Evolutionary conservation across 2,113 vertebrate genomes (phyloP).

Genomic region (Osmerus eperlanus): DNA sequence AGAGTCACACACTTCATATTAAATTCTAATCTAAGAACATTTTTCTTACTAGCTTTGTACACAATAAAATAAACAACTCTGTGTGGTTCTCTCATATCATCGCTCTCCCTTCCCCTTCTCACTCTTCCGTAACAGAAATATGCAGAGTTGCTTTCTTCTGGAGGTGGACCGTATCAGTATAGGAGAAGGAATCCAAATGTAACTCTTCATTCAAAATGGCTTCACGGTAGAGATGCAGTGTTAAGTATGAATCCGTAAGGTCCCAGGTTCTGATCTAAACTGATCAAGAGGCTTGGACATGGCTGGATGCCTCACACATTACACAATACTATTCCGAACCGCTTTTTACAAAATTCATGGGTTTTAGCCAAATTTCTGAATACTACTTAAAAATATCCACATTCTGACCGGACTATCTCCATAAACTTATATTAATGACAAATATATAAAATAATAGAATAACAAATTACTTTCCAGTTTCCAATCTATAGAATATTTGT

Average conservation of each 20-base stretch:
- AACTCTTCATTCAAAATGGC: constrained; percentile 18
- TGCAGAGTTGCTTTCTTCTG: constrained; percentile 16
- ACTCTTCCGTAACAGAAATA: neutral
- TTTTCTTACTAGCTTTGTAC: constrained; percentile 26
- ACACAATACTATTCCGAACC: too few relatives aligned
- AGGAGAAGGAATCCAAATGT: constrained; percentile 21
- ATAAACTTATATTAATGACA: constrained; percentile 8
- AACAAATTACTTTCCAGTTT: constrained; percentile 44
- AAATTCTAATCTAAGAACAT: constrained; percentile 4
- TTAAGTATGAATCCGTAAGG: constrained; percentile 28
- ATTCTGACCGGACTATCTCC: constrained; percentile 10
- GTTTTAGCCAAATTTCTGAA: constrained; percentile 7
- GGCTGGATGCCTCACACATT: neutral
- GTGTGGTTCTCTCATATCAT: neutral
- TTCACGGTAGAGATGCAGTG: constrained; percentile 16
- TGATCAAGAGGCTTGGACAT: constrained; percentile 32
- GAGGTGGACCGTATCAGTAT: neutral
- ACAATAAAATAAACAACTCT: constrained; percentile 28
- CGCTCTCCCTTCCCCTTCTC: constrained; percentile 1
- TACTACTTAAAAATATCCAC: neutral
- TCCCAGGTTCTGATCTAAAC: constrained; percentile 12
- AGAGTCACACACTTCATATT: constrained; percentile 18
- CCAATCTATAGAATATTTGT: constrained; percentile 30
- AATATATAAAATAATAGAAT: constrained; percentile 27
- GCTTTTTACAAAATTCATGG: neutral